Evolutionary conservation across 2,113 vertebrate species (phyloP).

Genomic region (Eolophus roseicapilla): DNA sequence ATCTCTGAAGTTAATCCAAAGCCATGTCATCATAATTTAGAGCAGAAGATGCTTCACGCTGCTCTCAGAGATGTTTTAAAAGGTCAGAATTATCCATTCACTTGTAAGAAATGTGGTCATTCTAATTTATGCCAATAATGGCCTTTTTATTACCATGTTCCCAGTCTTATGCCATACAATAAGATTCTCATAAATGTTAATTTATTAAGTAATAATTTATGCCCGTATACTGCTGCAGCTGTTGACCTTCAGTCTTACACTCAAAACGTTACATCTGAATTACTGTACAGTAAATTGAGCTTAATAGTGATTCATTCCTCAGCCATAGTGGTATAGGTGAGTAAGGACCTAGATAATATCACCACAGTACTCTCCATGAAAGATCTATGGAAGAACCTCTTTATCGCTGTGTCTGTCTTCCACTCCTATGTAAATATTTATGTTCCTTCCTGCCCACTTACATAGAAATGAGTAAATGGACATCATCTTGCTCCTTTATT

Average conservation of each 20-base stretch:
- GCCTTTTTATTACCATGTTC: neutral
- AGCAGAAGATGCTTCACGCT: neutral
- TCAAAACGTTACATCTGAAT: neutral
- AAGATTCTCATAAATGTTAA: neutral
- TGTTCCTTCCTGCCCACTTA: neutral
- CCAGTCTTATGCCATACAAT: neutral
- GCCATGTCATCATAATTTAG: constrained; percentile 1
- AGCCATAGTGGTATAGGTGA: neutral
- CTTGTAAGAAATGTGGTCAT: neutral
- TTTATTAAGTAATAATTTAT: constrained; percentile 50
- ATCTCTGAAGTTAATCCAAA: neutral
- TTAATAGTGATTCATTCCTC: constrained; percentile 3
- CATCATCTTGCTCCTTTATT: neutral
- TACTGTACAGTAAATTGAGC: neutral
- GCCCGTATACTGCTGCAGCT: neutral
- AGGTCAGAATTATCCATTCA: constrained; percentile 34
- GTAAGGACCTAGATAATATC: neutral
- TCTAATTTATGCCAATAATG: neutral
- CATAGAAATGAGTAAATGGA: neutral
- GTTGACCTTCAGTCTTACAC: constrained; percentile 49
- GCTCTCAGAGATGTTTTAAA: neutral
- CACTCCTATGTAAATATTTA: neutral
- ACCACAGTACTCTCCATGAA: neutral
- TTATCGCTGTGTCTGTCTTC: neutral
- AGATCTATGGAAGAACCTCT: neutral